Conservation (phyloP, 2,797 vertebrate genomes). For the Orientallactaga sibirica region DNA sequence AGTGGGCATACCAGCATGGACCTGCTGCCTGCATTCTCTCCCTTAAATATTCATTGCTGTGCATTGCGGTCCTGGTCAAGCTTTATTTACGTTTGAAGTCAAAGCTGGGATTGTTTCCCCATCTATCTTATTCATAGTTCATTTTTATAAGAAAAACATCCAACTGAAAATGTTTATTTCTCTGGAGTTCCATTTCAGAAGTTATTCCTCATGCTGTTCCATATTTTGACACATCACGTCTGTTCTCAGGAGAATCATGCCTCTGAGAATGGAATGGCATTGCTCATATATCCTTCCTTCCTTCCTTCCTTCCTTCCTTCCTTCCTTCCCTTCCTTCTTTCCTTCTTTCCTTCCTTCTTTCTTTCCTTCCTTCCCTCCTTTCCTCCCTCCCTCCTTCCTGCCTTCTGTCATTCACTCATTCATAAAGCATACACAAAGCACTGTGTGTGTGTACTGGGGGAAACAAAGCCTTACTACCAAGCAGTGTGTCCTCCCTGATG, state of each 20-base stretch:
- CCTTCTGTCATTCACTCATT: background rate
- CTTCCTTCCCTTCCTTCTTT: background rate
- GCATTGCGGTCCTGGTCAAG: background rate
- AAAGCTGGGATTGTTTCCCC: background rate
- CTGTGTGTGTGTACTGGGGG: background rate
- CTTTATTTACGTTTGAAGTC: constrained; percentile 32
- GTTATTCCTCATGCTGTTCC: constrained; percentile 5
- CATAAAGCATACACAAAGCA: background rate
- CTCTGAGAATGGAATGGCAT: background rate
- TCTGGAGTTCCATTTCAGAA: constrained; percentile 1
- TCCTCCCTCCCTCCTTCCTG: background rate
- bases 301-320: background rate
- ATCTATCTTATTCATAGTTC: constrained; percentile 46
- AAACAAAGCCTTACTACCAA: background rate
- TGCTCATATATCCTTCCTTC: background rate
- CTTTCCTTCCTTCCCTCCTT: background rate
- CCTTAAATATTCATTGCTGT: background rate
- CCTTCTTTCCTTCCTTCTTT: background rate
- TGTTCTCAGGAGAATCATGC: constrained; percentile 7
- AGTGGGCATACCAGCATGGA: too few relatives aligned
- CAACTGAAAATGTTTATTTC: constrained; percentile 29
- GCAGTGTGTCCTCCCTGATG: background rate
- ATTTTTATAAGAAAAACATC: constrained; percentile 38
- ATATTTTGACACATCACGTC: constrained; percentile 9
- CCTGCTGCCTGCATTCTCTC: background rate